Base-by-base conservation (phyloP, 2,797 vertebrate genomes). In the Okamejei kenojei region DNA sequence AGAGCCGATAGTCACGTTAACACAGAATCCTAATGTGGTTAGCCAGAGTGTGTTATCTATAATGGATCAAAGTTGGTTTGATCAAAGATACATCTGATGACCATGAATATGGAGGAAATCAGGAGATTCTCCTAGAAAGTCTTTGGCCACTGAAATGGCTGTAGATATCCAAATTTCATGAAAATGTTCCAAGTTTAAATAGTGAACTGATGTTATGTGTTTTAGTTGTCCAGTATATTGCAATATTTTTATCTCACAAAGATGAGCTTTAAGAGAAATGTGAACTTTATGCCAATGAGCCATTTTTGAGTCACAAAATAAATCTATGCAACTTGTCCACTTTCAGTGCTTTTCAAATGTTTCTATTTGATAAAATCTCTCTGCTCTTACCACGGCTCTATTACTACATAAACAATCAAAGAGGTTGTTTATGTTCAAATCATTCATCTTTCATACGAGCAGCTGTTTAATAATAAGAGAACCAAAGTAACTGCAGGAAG, bases 131-230 rank as follows among this genome's bases (percentile, higher is more conserved):
- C n/a, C n/a, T 65, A 35, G 58, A 63, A n/a, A 32, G 15, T 88
- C 1, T 35, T 7, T 19, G 61, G 61, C 13, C 65, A 26, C 23
- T 8, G 61, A 65, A 88, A 68, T 4, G 5, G 7, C 58, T 21
- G n/a, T 19, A 88, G 61, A 65, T 35, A 32, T 21, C 61, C 84
- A 88, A n/a, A 68, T 88, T 65, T 88, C 61, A 32, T 65, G 84
- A 88, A 88, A 35, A 88, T 65, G 61, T 65, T 88, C 61, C 61
- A 65, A 88, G 65, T 88, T 88, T 63, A 63, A 63, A 86, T 15
- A 54, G 84, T 65, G 84, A 68, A n/a, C 61, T 88, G n/a, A 88
- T 88, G n/a, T 32, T 65, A 88, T 21, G 17, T n/a, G 58, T 13
- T 88, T 65, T 65, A 88, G n/a, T 88, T 17, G 13, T 88, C 58